Evolutionary conservation across 2,888 invertebrate genomes (phyloP), one percentile per base, ranked within the genome.

Genomic region (Cepaea hortensis): DNA sequence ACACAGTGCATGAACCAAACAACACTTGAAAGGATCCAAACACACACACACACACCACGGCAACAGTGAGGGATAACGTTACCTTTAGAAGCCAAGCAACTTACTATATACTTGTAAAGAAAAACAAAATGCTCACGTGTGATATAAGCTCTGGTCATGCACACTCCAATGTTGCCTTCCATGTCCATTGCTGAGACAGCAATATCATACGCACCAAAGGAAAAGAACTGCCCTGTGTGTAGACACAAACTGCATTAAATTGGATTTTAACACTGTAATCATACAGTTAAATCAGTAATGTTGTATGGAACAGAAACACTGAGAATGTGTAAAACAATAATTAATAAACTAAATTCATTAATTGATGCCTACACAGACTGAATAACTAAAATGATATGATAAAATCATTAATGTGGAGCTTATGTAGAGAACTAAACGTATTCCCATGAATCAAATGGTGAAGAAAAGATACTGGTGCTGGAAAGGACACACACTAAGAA

Each of bases 181-280:
- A 3, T 75, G 62, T 87, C 87, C 13, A 15, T 35, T 23, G 81
- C 73, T 9, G 84, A 11, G 7, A 87, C 80, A 55, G 87, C 87
- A n/a, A 87, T 65, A 81, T 87, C 87, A 72, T 81, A 68, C n/a
- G 87, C 87, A 50, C 87, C 87, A 77, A 68, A 68, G 1, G 87
- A 70, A 6, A 86, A 55, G 23, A 65, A 50, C 68, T 76, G 76
- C 18, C 20, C 76, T 76, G 76, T 35, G 46, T 15, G 15, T 23
- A 18, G 50, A 61, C 11, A 48, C 20, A 61, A 9, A n/a, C 23
- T 79, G n/a, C 20, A 55, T 62, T 13, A 55, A 79, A 77, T 20
- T 46, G 9, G 5, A 35, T 15, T n/a, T 35, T 15, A 23, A 46
- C 6, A 75, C n/a, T 20, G 75, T 68, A n/a, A 68, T 20, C 5